These are phyloP conservation scores for Sphenodon punctatus DNA, from an alignment of 2,797 vertebrate species.

Conservation along the genomic window DNA sequence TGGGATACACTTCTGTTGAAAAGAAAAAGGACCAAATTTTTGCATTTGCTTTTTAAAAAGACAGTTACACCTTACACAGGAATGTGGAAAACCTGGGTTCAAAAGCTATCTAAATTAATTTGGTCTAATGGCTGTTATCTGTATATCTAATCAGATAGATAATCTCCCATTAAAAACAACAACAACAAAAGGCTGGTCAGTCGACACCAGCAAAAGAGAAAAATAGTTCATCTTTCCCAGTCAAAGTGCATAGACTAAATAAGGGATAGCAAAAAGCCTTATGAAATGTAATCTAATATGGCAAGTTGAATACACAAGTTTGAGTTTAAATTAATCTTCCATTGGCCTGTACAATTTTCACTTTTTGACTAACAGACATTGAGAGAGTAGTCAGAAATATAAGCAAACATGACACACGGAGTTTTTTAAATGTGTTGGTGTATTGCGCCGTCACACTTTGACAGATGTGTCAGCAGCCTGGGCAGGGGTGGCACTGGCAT, in stretches of 20 bases:
- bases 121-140: rapidly evolving
- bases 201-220: neutral
- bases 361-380: neutral
- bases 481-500: no score
- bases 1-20: neutral
- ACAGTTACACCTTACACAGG: neutral
- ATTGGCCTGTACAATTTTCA: neutral
- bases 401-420: neutral
- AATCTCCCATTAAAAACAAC: neutral
- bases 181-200: no score
- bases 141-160: neutral
- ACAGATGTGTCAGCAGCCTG: no score
- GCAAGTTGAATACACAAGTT: neutral
- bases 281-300: neutral
- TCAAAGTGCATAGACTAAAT: rapidly evolving
- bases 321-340: neutral
- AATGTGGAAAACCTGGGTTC: rapidly evolving
- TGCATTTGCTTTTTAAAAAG: no score
- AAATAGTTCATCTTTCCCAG: neutral
- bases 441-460: no score
- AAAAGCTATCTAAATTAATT: neutral
- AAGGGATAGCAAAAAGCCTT: neutral
- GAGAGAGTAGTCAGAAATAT: neutral
- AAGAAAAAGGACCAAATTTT: neutral
- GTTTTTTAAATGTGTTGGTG: no score